phyloP scores from a whole-genome alignment of 1,140 invertebrate species.

The Drosophila ficusphila region DNA sequence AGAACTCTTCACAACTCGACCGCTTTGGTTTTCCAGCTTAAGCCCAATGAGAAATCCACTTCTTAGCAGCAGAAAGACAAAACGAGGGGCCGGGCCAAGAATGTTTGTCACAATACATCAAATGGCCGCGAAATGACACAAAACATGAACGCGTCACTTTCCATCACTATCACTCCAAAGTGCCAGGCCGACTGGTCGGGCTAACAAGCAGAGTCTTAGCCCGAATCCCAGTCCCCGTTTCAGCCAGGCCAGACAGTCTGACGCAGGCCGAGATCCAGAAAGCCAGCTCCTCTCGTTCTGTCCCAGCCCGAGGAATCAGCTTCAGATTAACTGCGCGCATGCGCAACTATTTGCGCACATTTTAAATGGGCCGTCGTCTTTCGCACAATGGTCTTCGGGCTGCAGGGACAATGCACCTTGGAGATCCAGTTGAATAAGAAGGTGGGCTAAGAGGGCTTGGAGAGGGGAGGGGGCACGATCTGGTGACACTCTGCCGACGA shows the following conservation, averaged over 20 bases:
- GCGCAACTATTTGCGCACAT: constrained; percentile 80
- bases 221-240: neutral
- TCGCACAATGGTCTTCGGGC: constrained; percentile 35
- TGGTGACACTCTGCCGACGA: constrained; percentile 67
- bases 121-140: constrained; percentile 80
- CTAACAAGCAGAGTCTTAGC: constrained; percentile 20
- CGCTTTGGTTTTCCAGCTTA: neutral
- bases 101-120: constrained; percentile 84
- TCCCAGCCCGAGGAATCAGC: neutral
- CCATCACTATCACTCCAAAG: constrained; percentile 84
- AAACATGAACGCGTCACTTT: constrained; percentile 84
- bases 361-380: constrained; percentile 76
- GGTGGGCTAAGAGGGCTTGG: too few species aligned
- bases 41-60: constrained; percentile 33
- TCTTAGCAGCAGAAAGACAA: neutral
- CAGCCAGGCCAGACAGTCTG: constrained; percentile 64
- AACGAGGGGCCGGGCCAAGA: constrained; percentile 51
- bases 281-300: neutral
- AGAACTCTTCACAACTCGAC: constrained; percentile 27
- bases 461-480: constrained; percentile 3
- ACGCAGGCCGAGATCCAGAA: constrained; percentile 38
- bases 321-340: constrained; percentile 78
- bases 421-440: constrained; percentile 11
- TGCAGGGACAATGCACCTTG: constrained; percentile 67
- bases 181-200: constrained; percentile 60